These are phyloP conservation scores for Ectropis grisescens DNA, from an alignment of 1,140 invertebrate genomes.

Conservation along the genomic window DNA sequence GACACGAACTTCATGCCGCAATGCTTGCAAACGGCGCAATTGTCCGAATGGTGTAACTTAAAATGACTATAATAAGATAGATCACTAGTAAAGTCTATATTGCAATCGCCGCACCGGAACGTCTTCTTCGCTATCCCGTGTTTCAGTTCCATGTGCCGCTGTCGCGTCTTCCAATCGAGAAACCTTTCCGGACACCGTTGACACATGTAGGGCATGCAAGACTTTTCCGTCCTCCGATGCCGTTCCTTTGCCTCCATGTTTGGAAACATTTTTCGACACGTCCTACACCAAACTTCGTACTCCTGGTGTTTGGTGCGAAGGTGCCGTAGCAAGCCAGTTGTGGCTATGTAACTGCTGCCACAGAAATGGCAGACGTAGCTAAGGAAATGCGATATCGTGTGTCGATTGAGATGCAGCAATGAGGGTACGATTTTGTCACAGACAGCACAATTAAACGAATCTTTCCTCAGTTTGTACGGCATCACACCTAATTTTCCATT, in stretches of 20 bases:
- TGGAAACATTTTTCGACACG: conserved; percentile 39
- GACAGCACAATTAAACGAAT: conserved; percentile 33
- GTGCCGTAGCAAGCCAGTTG: conserved; percentile 38
- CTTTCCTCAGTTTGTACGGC: conserved; percentile 38
- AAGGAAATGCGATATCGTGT: conserved; percentile 51
- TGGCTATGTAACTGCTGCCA: conserved; percentile 47
- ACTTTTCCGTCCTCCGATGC: conserved; percentile 37
- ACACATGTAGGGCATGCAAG: conserved; percentile 50
- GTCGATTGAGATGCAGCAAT: conserved; percentile 41
- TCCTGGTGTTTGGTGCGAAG: conserved; percentile 41
- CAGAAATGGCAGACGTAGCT: conserved; percentile 51
- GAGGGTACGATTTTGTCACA: conserved; percentile 45
- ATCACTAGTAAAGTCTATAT: conserved; percentile 33
- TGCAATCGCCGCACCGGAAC: conserved; percentile 39
- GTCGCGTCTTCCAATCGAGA: conserved; percentile 35
- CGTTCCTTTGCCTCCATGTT: conserved; percentile 48
- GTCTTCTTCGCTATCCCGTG: conserved; percentile 33
- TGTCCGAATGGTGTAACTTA: conserved; percentile 41
- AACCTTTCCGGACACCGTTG: conserved; percentile 46
- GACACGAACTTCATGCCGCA: conserved; percentile 49
- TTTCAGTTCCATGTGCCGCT: conserved; percentile 38
- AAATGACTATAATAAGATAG: conserved; percentile 48
- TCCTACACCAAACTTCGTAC: conserved; percentile 40
- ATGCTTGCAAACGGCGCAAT: conserved; percentile 41
- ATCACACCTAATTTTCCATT: conserved; percentile 42